Base-by-base conservation (phyloP, 2,113 vertebrate genomes). In the Limnothrissa miodon region DNA sequence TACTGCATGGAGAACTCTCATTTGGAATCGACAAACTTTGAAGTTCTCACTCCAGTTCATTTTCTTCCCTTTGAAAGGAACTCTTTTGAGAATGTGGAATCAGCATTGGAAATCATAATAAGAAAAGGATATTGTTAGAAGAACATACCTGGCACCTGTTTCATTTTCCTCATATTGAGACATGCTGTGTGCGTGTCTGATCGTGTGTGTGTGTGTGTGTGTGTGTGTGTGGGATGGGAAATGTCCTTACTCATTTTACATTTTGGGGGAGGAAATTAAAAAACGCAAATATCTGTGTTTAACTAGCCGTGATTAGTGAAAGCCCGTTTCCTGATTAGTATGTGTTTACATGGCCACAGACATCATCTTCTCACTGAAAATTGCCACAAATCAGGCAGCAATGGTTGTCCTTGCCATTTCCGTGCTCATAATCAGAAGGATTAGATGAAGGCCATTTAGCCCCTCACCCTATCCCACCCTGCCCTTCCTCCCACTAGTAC, bases 321-420 rank as follows among this genome's bases (percentile, higher is more conserved):
- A 83, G 80, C 79, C 46, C 74, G 81, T 90, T 70, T 86, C 78
- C 86, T 92, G 88, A 93, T 93, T 92, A 93, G 87, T 84, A 80
- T 56, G 56, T 87, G 86, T 90, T 89, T 90, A 82, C 83, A 66
- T 88, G 84, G 88, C 89, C 84, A 81, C 83, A 87, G 85, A 89
- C 87, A 86, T 91, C 92, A 87, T 86, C 62, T 70, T 29, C 62
- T 70, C 29, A 70, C 29, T 13, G 23, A 83, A 92, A 92, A 92
- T 93, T 85, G 87, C 85, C 88, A 87, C 86, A 89, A 92, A 94
- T 93, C 89, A 93, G 85, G 82, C 86, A 87, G 87, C 42, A 13
- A 78, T 45, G 78, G 59, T 66, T 42, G 9, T 25, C 23, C 62
- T 70, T 21, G 62, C 19, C 39, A 74, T 74, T 78, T 33, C 15